Conservation (phyloP, 2,113 vertebrate genomes). For the Grammomys dolichurus region DNA sequence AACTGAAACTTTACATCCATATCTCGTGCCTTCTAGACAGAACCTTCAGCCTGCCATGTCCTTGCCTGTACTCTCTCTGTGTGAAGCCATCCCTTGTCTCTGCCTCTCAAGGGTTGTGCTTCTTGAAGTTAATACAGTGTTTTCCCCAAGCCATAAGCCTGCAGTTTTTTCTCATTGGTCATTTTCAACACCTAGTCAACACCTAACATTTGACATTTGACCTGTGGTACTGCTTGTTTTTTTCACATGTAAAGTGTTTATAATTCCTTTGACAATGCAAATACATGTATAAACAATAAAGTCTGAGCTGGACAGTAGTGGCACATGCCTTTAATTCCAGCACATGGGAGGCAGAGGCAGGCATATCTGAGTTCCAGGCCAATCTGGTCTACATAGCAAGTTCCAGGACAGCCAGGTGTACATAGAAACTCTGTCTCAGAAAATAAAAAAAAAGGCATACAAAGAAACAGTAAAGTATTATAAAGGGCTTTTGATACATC, state of each 20-base stretch:
- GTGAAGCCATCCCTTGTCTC: neutral
- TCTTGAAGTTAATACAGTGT: neutral
- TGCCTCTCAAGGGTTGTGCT: neutral
- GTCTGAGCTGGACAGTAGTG: neutral
- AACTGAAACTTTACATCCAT: neutral
- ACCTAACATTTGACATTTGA: neutral
- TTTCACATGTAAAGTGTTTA: neutral
- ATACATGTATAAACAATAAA: neutral
- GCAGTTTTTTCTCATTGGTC: slow-evolving; percentile 53
- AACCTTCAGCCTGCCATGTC: neutral
- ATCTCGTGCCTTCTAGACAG: neutral
- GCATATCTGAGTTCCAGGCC: neutral
- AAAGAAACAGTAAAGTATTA: neutral
- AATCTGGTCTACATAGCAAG: neutral
- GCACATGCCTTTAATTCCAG: neutral
- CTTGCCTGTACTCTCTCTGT: neutral
- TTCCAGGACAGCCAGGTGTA: no score
- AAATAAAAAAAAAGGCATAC: neutral
- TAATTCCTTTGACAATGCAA: neutral
- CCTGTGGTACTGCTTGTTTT: slow-evolving; percentile 40
- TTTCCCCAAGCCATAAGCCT: neutral
- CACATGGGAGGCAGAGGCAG: neutral
- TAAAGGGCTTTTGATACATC: neutral
- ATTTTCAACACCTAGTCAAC: slow-evolving; percentile 27
- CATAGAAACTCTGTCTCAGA: neutral